A percentile compares a stretch with the other conserved stretches of the same genome.
Evolutionary conservation across 2,113 vertebrate genomes (phyloP).

Genomic region (Ariopsis seemanni): DNA sequence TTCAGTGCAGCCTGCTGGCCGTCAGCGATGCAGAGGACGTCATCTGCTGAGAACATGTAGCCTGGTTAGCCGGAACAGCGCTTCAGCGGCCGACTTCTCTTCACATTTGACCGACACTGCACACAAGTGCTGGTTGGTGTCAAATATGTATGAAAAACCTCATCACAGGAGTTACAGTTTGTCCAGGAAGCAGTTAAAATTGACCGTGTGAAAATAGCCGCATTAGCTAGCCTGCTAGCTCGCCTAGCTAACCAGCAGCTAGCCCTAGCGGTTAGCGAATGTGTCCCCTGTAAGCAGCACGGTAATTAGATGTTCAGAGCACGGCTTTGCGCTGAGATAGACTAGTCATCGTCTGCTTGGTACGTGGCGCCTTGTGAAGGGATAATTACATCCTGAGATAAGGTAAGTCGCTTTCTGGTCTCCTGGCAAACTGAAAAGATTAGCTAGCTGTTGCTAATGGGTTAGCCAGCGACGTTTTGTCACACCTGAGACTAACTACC

Average conservation of each 20-base stretch:
- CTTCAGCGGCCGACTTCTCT: slow-evolving; percentile 57
- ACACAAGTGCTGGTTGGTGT: slow-evolving; percentile 23
- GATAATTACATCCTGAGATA: slow-evolving; percentile 37
- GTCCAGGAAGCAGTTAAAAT: slow-evolving; percentile 61
- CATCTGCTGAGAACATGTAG: slow-evolving; percentile 68
- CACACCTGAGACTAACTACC: slow-evolving; percentile 30
- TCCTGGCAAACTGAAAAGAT: slow-evolving; percentile 11
- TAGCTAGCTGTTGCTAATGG: slow-evolving; percentile 34
- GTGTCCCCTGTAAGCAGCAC: background rate
- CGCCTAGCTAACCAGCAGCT: slow-evolving; percentile 62
- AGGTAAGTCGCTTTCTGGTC: slow-evolving; percentile 42
- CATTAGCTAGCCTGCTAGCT: slow-evolving; percentile 57
- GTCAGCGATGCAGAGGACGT: slow-evolving; percentile 69
- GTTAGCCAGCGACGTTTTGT: slow-evolving; percentile 48
- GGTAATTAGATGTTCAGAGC: slow-evolving; percentile 38
- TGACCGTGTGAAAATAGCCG: slow-evolving; percentile 64
- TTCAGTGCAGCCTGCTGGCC: slow-evolving; percentile 46
- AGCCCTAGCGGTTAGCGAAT: slow-evolving; percentile 33
- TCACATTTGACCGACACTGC: slow-evolving; percentile 19
- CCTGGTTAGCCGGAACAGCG: slow-evolving; percentile 64
- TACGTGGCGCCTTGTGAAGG: slow-evolving; percentile 38
- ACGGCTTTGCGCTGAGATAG: background rate
- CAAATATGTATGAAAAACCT: slow-evolving; percentile 69
- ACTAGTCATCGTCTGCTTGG: slow-evolving; percentile 20
- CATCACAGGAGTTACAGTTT: slow-evolving; percentile 61